Base-by-base conservation (phyloP, 2,888 invertebrate genomes). In the Aphodius granarius region DNA sequence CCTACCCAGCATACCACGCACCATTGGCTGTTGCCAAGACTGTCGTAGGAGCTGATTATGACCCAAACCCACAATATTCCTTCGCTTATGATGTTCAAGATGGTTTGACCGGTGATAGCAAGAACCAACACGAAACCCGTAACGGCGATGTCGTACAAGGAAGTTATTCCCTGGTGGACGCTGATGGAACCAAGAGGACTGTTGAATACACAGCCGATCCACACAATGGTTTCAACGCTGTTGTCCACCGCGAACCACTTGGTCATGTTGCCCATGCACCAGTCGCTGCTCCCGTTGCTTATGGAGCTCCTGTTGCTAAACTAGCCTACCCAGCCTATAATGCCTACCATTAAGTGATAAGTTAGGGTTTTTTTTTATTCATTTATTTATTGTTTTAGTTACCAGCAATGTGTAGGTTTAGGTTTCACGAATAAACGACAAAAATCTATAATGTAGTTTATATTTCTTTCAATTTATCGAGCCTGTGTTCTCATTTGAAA, bases 201-300 rank as follows among this genome's bases (percentile, higher is more conserved):
- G 89, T 89, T 16, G 89, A 89, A 82, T 89, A 89, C 83, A 88
- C 88, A 63, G 91, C 91, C 17, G 91, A 91, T 81, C 89, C 90
- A 21, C 87, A 88, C 75, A 90, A 90, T 79, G 91, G 91, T 0
- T 91, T 91, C 86, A 91, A 91, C 84, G 91, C 91, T 5, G 89
- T 91, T 65, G 91, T 92, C 0, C 90, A 90, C 85, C 89, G 89
- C 81, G 90, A 90, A 78, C 90, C 91, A 0, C 86, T 88, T 62
- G 70, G 71, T n/a, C 75, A 77, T 63, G 79, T 78, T 6, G 77
- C 80, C 13, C 77, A 75, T 20, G 79, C 78, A 18, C 77, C 78
- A 62, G 72, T 74, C 65, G 81, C 81, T 22, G 82, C 80, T 63
- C 82, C 81, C 65, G 78, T 83, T 22, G 80, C 80, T 19, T 79